Evolutionary conservation across 2,797 vertebrate species (phyloP).

Genomic region (Acanthis flammea): DNA sequence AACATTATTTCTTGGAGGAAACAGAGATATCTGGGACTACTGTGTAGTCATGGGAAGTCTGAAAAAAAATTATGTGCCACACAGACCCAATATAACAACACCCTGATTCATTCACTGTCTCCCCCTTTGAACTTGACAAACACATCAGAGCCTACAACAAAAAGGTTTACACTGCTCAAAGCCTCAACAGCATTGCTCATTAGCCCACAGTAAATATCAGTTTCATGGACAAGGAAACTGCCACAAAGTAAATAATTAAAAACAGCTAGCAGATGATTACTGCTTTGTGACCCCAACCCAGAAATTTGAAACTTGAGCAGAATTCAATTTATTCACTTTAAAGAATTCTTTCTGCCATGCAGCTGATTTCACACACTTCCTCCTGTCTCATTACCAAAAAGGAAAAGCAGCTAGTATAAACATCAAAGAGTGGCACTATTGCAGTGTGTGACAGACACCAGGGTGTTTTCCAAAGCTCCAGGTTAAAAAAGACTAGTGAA

Average conservation of each 20-base stretch:
- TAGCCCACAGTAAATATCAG: background rate
- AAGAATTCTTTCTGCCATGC: conserved; percentile 70
- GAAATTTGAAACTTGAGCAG: conserved; percentile 65
- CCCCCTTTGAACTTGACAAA: background rate
- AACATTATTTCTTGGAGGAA: background rate
- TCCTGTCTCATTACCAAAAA: conserved; percentile 61
- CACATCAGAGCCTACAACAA: background rate
- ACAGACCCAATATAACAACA: background rate
- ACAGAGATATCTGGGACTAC: background rate
- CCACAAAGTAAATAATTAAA: conserved; percentile 64
- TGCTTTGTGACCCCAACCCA: conserved; percentile 46
- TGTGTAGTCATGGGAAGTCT: background rate
- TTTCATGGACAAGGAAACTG: conserved; percentile 53
- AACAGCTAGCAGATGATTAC: conserved; percentile 55
- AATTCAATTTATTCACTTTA: conserved; percentile 57
- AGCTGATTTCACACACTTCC: conserved; percentile 68
- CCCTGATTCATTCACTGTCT: background rate
- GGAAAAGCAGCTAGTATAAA: conserved; percentile 56
- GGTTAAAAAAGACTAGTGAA: conserved; percentile 16
- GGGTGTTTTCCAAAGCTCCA: conserved; percentile 58
- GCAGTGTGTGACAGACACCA: conserved; percentile 4
- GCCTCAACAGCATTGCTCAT: background rate
- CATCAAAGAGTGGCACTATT: conserved; percentile 36
- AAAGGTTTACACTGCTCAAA: conserved; percentile 31
- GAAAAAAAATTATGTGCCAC: background rate